phyloP scores from a whole-genome alignment of 2,888 invertebrate genomes.

The Acheta domesticus region DNA sequence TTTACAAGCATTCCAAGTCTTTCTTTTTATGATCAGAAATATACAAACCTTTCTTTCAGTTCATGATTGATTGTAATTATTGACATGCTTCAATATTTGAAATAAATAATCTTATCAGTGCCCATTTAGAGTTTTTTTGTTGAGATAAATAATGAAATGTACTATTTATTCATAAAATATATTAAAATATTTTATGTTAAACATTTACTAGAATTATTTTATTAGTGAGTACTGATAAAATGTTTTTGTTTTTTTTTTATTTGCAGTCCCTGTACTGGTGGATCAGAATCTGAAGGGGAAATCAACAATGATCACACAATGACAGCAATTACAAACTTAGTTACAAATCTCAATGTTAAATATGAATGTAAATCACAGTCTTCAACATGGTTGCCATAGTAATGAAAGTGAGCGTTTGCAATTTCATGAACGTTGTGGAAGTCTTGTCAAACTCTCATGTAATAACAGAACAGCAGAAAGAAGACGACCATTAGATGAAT shows the following conservation, averaged over 20 bases:
- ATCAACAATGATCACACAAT: conserved; percentile 46
- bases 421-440: conserved; percentile 86
- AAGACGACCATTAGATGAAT: conserved; percentile 84
- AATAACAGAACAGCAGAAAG: conserved; percentile 86
- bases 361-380: conserved; percentile 43
- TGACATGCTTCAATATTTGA: too few species aligned
- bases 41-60: too few species aligned
- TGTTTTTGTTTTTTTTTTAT: neutral
- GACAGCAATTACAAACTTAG: conserved; percentile 46
- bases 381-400: conserved; percentile 25
- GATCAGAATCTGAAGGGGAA: conserved; percentile 39
- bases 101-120: too few species aligned
- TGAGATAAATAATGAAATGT: too few species aligned
- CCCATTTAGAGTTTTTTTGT: too few species aligned
- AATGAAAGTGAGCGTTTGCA: conserved; percentile 53
- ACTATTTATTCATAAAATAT: too few species aligned
- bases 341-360: conserved; percentile 48
- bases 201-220: too few species aligned
- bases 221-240: neutral
- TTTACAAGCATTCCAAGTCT: too few species aligned
- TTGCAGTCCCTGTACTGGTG: conserved; percentile 18
- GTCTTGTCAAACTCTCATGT: conserved; percentile 78
- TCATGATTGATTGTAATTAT: too few species aligned
- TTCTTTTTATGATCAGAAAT: too few species aligned
- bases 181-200: too few species aligned